Evolutionary conservation across 2,113 vertebrate species (phyloP).

Genomic region (Panthera leo): DNA sequence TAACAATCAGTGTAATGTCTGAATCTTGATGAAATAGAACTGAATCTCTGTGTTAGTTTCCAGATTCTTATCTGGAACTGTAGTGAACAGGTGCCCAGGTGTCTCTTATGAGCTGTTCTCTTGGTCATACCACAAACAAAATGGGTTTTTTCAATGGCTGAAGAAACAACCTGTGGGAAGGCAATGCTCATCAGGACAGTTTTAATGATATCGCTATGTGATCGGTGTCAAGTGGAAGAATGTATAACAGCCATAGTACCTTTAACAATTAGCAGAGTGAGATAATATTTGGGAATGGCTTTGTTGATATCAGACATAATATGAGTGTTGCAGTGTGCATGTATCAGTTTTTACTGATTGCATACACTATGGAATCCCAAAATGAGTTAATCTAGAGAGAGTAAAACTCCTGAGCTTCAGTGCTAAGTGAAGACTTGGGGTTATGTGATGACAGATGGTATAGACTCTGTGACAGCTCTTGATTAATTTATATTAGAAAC

Average conservation of each 20-base stretch:
- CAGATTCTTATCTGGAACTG: background rate
- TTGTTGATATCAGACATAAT: background rate
- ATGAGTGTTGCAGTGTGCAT: background rate
- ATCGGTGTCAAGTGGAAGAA: background rate
- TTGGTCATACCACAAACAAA: background rate
- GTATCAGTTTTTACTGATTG: background rate
- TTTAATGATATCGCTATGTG: background rate
- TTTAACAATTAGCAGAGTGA: background rate
- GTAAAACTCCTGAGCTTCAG: background rate
- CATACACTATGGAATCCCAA: background rate
- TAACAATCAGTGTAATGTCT: background rate
- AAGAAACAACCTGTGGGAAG: background rate
- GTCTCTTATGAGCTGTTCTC: background rate
- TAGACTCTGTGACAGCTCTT: background rate
- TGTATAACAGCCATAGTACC: background rate
- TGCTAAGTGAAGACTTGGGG: background rate
- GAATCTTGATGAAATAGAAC: background rate
- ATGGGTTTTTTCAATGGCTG: background rate
- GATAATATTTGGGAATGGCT: background rate
- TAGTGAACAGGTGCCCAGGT: background rate
- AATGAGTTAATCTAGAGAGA: background rate
- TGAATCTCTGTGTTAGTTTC: background rate
- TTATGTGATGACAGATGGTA: background rate
- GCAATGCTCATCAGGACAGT: background rate
- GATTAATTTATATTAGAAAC: slow-evolving; percentile 40